Base-by-base conservation (phyloP, 64 coral and sea anemone species). In the Dendronephthya gigantea region DNA sequence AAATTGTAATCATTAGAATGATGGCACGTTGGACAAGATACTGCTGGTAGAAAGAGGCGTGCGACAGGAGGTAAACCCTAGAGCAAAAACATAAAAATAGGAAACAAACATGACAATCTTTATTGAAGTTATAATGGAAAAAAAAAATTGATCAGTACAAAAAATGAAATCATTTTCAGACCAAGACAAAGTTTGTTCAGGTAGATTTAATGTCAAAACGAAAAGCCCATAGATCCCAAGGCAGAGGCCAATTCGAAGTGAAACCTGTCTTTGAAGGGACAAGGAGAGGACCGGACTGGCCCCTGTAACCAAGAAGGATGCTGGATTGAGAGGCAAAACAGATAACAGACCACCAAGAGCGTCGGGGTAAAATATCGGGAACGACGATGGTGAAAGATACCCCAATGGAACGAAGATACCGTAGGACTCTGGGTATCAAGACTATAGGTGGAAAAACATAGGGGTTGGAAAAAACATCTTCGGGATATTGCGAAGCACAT, bases 211-310 rank as follows among this genome's bases (percentile, higher is more conserved):
- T 16, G n/a, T 16, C 23, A 15, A 87, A 48, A 48, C 83, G 41
- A 38, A 89, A 89, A 41, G 82, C 88, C 47, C 22, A 55, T 17
- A 90, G 37, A 41, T 85, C 43, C 88, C 88, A 90, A 32, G 35
- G 39, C 28, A 85, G 35, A 40, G 88, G 88, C 37, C 68, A 1
- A 30, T 28, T n/a, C 4, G 58, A 50, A 55, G 84, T 49, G 17
- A 45, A 27, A 52, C 70, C 39, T 23, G 35, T 17, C 15, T 1
- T 19, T 28, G 68, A 52, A 51, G 83, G 88, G 35, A 84, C 75
- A 22, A 85, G 83, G 25, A 90, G 15, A 8, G 72, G 22, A 33
- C 55, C 35, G 17, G 7, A 25, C 19, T 76, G 32, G 9, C 62
- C 83, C 25, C 41, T 49, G 35, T 13, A 85, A 28, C 19, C 35